These are phyloP conservation scores for Archips crataeganus DNA, from an alignment of 2,888 invertebrate genomes.

Conservation along the genomic window DNA sequence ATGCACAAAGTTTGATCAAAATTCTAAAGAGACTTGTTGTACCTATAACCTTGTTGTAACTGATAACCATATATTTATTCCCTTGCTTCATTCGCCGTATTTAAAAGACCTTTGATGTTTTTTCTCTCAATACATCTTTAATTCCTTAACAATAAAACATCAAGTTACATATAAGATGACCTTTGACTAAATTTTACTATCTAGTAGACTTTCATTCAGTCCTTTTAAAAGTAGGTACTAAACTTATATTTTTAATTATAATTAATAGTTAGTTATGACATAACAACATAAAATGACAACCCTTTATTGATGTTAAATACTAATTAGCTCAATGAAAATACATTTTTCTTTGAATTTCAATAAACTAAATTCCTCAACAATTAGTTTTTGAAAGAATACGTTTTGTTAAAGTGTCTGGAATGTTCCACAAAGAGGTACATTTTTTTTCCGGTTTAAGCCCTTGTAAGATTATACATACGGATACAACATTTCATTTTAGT, in stretches of 20 bases:
- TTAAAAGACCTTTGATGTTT: background rate
- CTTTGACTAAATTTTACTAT: background rate
- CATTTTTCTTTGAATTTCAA: background rate
- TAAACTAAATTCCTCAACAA: background rate
- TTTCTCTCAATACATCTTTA: background rate
- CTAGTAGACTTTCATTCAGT: background rate
- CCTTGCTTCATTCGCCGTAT: background rate
- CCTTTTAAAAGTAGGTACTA: background rate
- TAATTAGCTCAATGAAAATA: background rate
- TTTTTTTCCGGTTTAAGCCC: background rate
- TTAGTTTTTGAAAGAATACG: background rate
- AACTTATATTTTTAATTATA: background rate
- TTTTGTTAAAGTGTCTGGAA: slow-evolving; percentile 11
- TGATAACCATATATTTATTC: background rate
- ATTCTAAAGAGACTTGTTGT: too few species aligned
- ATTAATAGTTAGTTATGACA: slow-evolving; percentile 22
- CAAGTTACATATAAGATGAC: slow-evolving; percentile 7
- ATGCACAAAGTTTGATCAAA: too few species aligned
- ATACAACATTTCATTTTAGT: background rate
- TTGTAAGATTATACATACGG: background rate
- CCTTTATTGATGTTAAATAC: background rate
- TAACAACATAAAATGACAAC: slow-evolving; percentile 9
- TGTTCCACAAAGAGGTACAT: slow-evolving; percentile 8
- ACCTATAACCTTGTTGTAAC: background rate
- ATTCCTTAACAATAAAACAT: background rate